Evolutionary conservation across 2,888 invertebrate species (phyloP).

Genomic region (Rapana venosa): DNA sequence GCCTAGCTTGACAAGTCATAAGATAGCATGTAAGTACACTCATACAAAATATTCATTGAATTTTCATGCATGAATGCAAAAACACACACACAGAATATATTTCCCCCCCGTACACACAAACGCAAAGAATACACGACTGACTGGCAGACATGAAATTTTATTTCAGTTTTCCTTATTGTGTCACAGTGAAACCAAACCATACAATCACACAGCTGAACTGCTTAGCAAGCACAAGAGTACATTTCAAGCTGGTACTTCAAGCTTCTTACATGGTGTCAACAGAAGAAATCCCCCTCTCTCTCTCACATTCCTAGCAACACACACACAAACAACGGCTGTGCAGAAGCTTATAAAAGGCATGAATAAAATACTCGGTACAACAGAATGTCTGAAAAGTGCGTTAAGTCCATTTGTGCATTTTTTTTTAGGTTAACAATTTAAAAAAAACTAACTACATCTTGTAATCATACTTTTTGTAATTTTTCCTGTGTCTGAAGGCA

Average conservation of each 20-base stretch:
- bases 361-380: not conserved
- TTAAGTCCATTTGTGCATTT: not conserved
- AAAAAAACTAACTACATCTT: too few species aligned
- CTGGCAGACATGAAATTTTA: slow-evolving; percentile 19
- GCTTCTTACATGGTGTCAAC: slow-evolving; percentile 3
- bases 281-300: not conserved
- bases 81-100: not conserved
- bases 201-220: not conserved
- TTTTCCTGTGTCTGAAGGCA: not conserved
- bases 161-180: not conserved
- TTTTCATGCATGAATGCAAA: not conserved
- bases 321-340: not conserved
- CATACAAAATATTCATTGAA: too few species aligned
- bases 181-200: not conserved
- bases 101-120: not conserved
- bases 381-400: not conserved
- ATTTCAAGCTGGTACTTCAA: slow-evolving; percentile 2
- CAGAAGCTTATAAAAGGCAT: not conserved
- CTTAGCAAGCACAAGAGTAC: slow-evolving; percentile 7
- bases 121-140: not conserved
- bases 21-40: too few species aligned
- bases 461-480: too few species aligned
- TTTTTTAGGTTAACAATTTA: not conserved
- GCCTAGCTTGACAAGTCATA: too few species aligned
- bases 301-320: not conserved